These are phyloP conservation scores for Cataglyphis altisquamis DNA, from an alignment of 2,888 invertebrate species.

Conservation along the genomic window DNA sequence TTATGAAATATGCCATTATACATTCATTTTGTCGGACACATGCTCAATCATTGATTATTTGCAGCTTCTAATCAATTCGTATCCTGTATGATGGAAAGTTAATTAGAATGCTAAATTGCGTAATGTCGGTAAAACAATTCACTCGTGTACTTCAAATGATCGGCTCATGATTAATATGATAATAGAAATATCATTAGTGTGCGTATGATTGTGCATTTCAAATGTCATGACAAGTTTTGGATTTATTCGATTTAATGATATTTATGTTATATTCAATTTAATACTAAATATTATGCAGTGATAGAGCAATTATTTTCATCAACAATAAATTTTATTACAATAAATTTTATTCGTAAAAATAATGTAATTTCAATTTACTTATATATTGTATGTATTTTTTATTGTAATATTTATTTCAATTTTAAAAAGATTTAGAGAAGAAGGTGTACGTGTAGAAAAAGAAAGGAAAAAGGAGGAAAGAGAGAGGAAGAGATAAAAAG, in stretches of 20 bases:
- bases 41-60: slow-evolving; percentile 10
- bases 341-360: neutral
- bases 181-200: slow-evolving; percentile 19
- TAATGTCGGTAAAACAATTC: slow-evolving; percentile 12
- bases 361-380: neutral
- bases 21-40: slow-evolving; percentile 25
- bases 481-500: neutral
- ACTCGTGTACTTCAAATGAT: neutral
- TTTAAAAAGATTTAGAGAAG: neutral
- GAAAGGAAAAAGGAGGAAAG: neutral
- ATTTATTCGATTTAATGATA: neutral
- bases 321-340: neutral
- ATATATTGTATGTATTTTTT: neutral
- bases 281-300: neutral
- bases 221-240: neutral
- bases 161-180: neutral
- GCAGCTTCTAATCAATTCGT: neutral
- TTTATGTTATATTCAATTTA: neutral
- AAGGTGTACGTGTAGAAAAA: neutral
- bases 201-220: neutral
- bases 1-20: neutral
- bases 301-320: neutral
- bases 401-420: neutral
- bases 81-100: neutral
- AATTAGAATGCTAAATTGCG: neutral